phyloP scores from a whole-genome alignment of 2,888 invertebrate genomes.

The Smittia aterrima region DNA sequence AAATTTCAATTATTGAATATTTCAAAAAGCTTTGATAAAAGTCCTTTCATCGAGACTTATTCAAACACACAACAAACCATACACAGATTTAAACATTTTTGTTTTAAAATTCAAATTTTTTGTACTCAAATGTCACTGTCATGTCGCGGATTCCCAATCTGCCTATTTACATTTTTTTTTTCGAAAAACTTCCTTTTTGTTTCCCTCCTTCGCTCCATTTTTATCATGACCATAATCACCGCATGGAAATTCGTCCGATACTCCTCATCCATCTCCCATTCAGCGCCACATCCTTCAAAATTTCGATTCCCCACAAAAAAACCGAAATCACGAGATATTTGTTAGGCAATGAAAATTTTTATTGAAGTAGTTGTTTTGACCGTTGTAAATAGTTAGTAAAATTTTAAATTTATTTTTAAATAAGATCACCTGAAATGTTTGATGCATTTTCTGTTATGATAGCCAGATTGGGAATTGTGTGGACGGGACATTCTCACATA shows the following conservation, averaged over 20 bases:
- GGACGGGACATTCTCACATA: slow-evolving; percentile 74
- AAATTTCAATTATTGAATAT: too few species aligned
- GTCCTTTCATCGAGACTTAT: not conserved
- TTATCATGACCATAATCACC: not conserved
- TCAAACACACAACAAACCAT: not conserved
- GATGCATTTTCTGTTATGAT: slow-evolving; percentile 40
- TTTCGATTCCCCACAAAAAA: not conserved
- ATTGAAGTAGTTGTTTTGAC: not conserved
- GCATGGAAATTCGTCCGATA: not conserved
- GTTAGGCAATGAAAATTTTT: not conserved
- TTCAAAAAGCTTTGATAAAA: too few species aligned
- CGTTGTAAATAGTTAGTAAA: not conserved
- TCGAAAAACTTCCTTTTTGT: not conserved
- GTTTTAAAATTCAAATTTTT: not conserved
- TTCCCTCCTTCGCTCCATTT: not conserved
- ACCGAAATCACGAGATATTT: not conserved
- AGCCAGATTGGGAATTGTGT: slow-evolving; percentile 76
- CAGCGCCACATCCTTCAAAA: not conserved
- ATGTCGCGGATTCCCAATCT: slow-evolving; percentile 57
- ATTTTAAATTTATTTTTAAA: slow-evolving; percentile 9
- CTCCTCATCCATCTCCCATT: not conserved
- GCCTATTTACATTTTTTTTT: slow-evolving; percentile 48
- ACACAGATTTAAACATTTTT: not conserved
- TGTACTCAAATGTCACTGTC: slow-evolving; percentile 51
- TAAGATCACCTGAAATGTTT: not conserved